Conservation (phyloP, 2,113 vertebrate genomes). For the Merops nubicus region DNA sequence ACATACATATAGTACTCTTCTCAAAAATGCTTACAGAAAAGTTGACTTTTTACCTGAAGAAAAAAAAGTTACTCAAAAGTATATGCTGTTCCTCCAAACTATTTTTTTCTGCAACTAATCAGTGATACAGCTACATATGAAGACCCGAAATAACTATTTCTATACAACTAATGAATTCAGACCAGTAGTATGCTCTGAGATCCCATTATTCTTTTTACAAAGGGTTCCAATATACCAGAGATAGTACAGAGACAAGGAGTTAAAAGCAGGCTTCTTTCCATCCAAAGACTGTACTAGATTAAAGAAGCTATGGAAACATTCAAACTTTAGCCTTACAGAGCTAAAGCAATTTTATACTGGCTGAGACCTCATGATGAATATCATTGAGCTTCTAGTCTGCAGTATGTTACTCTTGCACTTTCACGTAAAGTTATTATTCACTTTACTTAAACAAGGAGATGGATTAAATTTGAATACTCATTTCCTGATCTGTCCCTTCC, state of each 20-base stretch:
- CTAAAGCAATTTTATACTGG: background rate
- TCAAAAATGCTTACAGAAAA: background rate
- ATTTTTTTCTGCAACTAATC: background rate
- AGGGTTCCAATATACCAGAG: background rate
- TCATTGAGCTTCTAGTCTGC: background rate
- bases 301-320: background rate
- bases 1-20: fast-evolving
- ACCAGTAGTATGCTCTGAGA: background rate
- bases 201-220: background rate
- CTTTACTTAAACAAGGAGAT: background rate
- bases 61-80: background rate
- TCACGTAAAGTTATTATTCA: background rate
- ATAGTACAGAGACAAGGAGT: background rate
- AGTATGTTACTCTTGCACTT: background rate
- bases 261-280: background rate
- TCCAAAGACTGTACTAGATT: background rate
- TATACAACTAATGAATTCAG: background rate
- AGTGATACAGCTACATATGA: background rate
- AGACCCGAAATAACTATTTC: background rate
- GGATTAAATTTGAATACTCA: background rate
- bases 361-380: background rate
- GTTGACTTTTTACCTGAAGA: background rate
- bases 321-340: background rate
- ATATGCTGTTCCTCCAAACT: background rate
- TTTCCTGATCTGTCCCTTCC: background rate